Percentiles rank a stretch among this genome's conserved stretches.
Evolutionary conservation across 2,888 invertebrate species (phyloP).

Genomic region (Leptothorax acervorum): DNA sequence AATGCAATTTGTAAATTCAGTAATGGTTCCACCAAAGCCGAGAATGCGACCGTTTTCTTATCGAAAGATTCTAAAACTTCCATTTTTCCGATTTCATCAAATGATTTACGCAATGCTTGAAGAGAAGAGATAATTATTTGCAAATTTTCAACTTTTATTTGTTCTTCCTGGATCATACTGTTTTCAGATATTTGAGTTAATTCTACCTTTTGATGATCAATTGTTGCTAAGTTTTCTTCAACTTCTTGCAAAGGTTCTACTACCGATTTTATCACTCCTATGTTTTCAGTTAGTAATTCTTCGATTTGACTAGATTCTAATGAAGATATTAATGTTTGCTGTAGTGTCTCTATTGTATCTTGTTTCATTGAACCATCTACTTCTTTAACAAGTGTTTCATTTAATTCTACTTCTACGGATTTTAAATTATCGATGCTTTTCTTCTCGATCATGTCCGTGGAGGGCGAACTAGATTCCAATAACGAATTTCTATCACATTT

Average conservation of each 20-base stretch:
- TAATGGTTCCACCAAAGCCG: constrained; percentile 59
- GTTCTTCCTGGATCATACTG: neutral
- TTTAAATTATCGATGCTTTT: constrained; percentile 38
- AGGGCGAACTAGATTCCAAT: constrained; percentile 59
- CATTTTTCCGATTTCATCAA: constrained; percentile 3
- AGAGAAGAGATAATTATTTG: constrained; percentile 34
- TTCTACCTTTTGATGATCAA: neutral
- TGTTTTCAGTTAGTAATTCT: neutral
- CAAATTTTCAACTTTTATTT: constrained; percentile 36
- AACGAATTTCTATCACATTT: constrained; percentile 49
- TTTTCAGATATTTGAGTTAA: constrained; percentile 15
- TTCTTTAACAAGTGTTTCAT: constrained; percentile 43
- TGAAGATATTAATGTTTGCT: neutral
- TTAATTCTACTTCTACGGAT: constrained; percentile 40
- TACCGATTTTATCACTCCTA: neutral
- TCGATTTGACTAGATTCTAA: neutral
- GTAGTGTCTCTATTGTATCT: neutral
- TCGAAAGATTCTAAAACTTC: neutral
- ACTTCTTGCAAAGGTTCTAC: constrained; percentile 33
- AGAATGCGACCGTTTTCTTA: constrained; percentile 36
- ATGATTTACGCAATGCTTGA: constrained; percentile 30
- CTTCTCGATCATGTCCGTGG: constrained; percentile 49
- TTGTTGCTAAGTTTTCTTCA: neutral
- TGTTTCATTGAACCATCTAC: constrained; percentile 54
- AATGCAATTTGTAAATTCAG: constrained; percentile 56